phyloP scores from a whole-genome alignment of 2,888 invertebrate genomes.

The Stratiomys singularior region DNA sequence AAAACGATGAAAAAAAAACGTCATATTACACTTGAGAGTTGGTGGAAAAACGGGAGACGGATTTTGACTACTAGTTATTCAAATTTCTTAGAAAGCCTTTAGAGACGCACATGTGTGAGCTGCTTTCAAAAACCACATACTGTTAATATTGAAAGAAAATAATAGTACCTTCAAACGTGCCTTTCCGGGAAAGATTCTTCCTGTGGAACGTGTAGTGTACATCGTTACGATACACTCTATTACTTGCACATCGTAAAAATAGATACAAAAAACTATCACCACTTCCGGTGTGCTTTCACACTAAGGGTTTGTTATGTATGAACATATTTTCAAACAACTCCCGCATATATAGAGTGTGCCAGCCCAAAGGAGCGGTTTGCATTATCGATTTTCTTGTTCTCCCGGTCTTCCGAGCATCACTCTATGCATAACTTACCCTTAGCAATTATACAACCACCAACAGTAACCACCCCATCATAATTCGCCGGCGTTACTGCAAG shows the following conservation, averaged over 20 bases:
- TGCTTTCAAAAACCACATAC: too few species aligned
- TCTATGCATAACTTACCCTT: neutral
- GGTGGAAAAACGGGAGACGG: too few species aligned
- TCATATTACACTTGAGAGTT: too few species aligned
- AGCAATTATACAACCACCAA: slow-evolving; percentile 25
- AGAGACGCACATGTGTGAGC: too few species aligned
- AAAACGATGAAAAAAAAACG: too few species aligned
- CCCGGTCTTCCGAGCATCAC: neutral
- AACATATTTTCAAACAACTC: neutral
- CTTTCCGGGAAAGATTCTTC: too few species aligned
- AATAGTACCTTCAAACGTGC: too few species aligned
- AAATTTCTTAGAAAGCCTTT: too few species aligned
- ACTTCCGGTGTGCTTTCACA: neutral
- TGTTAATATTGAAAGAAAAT: too few species aligned
- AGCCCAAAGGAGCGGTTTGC: slow-evolving; percentile 14
- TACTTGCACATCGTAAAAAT: neutral
- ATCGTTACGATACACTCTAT: neutral
- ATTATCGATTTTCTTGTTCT: slow-evolving; percentile 34
- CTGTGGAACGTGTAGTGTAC: too few species aligned
- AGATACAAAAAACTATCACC: neutral
- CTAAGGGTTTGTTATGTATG: neutral
- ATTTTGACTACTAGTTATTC: too few species aligned
- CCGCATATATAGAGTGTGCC: neutral
- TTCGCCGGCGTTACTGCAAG: slow-evolving; percentile 15
- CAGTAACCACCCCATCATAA: slow-evolving; percentile 17